Conservation (phyloP, 1,140 invertebrate genomes). For the Rhyacophila brunnea region DNA sequence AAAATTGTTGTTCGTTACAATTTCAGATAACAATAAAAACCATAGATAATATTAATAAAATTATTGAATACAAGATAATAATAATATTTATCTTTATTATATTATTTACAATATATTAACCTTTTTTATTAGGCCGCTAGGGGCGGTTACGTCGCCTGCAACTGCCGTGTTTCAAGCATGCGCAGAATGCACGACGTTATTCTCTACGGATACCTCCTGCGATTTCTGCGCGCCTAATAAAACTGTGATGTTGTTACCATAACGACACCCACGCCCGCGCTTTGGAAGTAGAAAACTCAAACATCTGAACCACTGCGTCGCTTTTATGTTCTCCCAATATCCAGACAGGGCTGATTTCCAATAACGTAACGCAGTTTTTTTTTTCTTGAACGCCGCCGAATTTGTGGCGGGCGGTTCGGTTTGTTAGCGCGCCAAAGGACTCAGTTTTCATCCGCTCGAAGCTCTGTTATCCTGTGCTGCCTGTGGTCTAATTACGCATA, state of each 20-base stretch:
- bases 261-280: constrained; percentile 43
- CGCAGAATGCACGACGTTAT: constrained; percentile 21
- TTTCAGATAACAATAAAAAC: too few relatives aligned
- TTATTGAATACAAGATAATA: too few relatives aligned
- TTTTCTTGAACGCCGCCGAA: constrained; percentile 21
- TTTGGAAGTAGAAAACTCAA: constrained; percentile 11
- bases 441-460: constrained; percentile 6
- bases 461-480: constrained; percentile 49
- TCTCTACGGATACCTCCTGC: constrained; percentile 21
- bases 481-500: constrained; percentile 56
- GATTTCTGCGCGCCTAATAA: constrained; percentile 44
- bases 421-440: constrained; percentile 6
- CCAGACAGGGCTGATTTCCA: constrained; percentile 47
- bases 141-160: background rate
- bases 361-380: constrained; percentile 40
- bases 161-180: background rate
- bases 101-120: background rate
- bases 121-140: background rate
- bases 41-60: too few relatives aligned
- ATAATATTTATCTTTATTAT: too few relatives aligned
- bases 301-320: constrained; percentile 34
- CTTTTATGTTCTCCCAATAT: constrained; percentile 41
- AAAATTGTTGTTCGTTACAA: too few relatives aligned
- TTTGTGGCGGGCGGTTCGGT: background rate
- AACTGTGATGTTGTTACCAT: constrained; percentile 45